These are phyloP conservation scores for Leucosticte australis DNA, from an alignment of 2,113 vertebrate species.

Conservation along the genomic window DNA sequence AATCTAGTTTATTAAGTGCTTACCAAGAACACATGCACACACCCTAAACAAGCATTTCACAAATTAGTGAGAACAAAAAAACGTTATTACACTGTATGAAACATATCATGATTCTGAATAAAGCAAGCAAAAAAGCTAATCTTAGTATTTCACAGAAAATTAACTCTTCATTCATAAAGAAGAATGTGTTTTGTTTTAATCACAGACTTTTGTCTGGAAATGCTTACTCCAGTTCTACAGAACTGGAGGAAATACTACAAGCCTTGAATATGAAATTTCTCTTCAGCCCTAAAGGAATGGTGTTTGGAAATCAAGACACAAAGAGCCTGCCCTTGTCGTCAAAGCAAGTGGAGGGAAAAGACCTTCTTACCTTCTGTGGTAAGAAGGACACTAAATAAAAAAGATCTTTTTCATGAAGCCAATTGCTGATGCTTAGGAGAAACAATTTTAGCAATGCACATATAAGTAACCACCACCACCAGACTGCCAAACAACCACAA, in stretches of 20 bases:
- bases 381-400: not conserved
- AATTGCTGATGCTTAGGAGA: not conserved
- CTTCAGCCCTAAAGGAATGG: not conserved
- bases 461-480: rapidly evolving
- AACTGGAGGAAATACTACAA: conserved; percentile 3
- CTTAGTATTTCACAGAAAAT: conserved; percentile 59
- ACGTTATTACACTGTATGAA: conserved; percentile 4
- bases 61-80: conserved; percentile 60
- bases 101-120: conserved; percentile 13
- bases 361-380: not conserved
- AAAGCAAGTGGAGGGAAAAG: not conserved
- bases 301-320: not conserved
- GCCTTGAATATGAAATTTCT: not conserved
- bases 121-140: conserved; percentile 47
- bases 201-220: conserved; percentile 36
- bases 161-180: conserved; percentile 59
- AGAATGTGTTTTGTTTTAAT: conserved; percentile 59
- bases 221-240: conserved; percentile 1
- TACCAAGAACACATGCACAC: conserved; percentile 46
- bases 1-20: conserved; percentile 61
- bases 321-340: not conserved
- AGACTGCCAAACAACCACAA: not conserved
- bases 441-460: not conserved
- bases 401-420: not conserved
- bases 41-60: conserved; percentile 50